Evolutionary conservation across 2,113 vertebrate species (phyloP).

Genomic region (Aptenodytes forsteri): DNA sequence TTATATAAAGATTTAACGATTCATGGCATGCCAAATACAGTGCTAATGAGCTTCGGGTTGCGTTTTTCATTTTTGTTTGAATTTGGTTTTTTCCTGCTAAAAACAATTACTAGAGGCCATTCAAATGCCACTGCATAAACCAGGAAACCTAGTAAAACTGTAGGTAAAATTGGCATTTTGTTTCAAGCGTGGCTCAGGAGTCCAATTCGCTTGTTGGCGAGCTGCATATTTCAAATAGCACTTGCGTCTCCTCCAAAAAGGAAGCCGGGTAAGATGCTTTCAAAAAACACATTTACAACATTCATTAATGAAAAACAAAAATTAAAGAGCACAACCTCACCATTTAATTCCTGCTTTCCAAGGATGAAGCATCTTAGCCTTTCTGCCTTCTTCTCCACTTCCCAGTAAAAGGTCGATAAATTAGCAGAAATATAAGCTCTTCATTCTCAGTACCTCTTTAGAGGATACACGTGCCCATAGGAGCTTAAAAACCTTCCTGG

Average conservation of each 20-base stretch:
- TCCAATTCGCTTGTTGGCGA: not conserved
- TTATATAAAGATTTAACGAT: conserved; percentile 55
- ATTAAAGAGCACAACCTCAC: not conserved
- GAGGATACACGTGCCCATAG: not conserved
- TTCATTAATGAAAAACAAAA: not conserved
- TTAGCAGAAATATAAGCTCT: conserved; percentile 25
- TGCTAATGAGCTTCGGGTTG: conserved; percentile 47
- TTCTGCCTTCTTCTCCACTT: conserved; percentile 8
- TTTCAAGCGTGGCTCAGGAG: conserved; percentile 10
- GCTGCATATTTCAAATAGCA: not conserved
- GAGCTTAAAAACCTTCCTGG: conserved; percentile 9
- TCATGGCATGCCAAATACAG: conserved; percentile 29
- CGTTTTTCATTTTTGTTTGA: conserved; percentile 41
- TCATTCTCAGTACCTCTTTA: conserved; percentile 24
- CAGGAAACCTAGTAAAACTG: conserved; percentile 60
- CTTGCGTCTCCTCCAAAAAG: conserved; percentile 4
- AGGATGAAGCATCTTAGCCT: not conserved
- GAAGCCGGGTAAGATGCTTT: not conserved
- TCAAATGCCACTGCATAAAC: conserved; percentile 47
- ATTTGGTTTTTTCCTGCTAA: not conserved
- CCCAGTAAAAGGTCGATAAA: not conserved
- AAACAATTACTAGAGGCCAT: conserved; percentile 45
- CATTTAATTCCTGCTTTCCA: not conserved
- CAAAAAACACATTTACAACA: not conserved
- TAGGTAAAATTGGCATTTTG: conserved; percentile 58